Evolutionary conservation across 2,113 vertebrate species (phyloP).

Genomic region (Uria aalge): DNA sequence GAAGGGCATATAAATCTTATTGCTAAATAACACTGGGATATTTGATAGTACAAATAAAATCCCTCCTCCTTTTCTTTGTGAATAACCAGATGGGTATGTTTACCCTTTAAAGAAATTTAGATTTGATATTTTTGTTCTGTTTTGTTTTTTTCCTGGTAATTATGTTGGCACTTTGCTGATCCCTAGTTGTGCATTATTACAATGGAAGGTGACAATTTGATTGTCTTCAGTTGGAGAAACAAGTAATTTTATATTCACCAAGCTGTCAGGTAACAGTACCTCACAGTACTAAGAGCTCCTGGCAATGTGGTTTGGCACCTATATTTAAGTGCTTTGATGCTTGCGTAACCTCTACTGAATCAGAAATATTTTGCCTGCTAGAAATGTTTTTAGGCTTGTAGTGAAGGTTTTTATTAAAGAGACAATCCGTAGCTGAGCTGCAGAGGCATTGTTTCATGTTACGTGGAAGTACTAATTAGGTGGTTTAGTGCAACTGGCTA

Average conservation of each 20-base stretch:
- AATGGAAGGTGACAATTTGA: conserved; percentile 94
- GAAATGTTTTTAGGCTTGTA: conserved; percentile 68
- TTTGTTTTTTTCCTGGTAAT: conserved; percentile 76
- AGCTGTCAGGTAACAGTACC: conserved; percentile 92
- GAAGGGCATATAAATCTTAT: conserved; percentile 47
- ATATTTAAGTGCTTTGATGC: conserved; percentile 81
- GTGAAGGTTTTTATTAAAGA: conserved; percentile 68
- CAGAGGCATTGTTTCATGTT: conserved; percentile 53
- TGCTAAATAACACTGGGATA: conserved; percentile 47
- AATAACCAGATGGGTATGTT: conserved; percentile 62
- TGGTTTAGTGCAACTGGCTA: conserved; percentile 7
- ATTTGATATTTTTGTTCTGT: conserved; percentile 70
- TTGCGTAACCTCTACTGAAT: conserved; percentile 76
- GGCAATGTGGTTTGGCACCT: conserved; percentile 89
- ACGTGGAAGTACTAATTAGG: conserved; percentile 10
- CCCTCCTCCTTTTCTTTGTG: background rate
- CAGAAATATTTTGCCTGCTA: conserved; percentile 72
- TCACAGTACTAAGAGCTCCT: conserved; percentile 85
- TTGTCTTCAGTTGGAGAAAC: conserved; percentile 92
- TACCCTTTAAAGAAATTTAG: conserved; percentile 67
- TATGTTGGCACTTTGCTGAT: conserved; percentile 80
- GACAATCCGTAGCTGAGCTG: conserved; percentile 56
- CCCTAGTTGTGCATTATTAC: conserved; percentile 84
- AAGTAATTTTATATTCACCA: conserved; percentile 88
- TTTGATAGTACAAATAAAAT: conserved; percentile 56